These are phyloP conservation scores for Nomada fabriciana DNA, from an alignment of 2,888 invertebrate genomes.

Conservation along the genomic window DNA sequence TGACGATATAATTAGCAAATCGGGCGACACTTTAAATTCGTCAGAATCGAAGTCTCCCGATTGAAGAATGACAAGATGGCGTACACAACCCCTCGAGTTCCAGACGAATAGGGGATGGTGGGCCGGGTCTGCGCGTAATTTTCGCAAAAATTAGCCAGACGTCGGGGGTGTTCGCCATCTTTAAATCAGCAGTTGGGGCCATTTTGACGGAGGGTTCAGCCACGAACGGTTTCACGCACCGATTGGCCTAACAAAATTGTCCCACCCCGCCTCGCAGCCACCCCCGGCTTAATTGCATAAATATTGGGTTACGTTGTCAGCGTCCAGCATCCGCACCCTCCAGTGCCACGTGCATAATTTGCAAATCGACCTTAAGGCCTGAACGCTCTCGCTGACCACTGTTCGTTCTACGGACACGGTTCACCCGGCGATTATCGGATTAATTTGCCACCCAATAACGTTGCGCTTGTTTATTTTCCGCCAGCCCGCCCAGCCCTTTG, in stretches of 20 bases:
- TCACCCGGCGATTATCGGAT: not conserved
- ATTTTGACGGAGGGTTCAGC: conserved; percentile 79
- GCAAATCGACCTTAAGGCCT: conserved; percentile 53
- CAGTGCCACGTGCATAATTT: conserved; percentile 56
- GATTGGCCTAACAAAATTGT: conserved; percentile 81
- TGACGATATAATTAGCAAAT: not conserved
- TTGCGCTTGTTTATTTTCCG: not conserved
- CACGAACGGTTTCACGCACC: conserved; percentile 80
- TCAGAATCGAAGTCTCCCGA: conserved; percentile 11
- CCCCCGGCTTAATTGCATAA: conserved; percentile 81
- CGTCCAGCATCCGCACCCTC: conserved; percentile 55
- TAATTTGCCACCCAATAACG: not conserved
- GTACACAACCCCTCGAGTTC: conserved; percentile 1
- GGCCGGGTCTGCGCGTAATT: conserved; percentile 65
- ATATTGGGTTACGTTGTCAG: conserved; percentile 81
- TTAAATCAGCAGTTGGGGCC: conserved; percentile 67
- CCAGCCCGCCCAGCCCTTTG: too few relatives aligned
- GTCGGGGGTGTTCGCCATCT: conserved; percentile 74
- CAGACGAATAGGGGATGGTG: not conserved
- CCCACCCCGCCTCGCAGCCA: conserved; percentile 73
- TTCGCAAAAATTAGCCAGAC: conserved; percentile 74
- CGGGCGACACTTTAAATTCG: not conserved
- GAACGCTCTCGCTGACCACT: conserved; percentile 12
- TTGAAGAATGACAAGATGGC: conserved; percentile 50
- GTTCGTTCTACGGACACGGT: not conserved